A percentile compares a stretch with the other conserved stretches of the same genome.
Evolutionary conservation across 2,888 invertebrate genomes (phyloP).

Genomic region (Gisinianus flammeolus): DNA sequence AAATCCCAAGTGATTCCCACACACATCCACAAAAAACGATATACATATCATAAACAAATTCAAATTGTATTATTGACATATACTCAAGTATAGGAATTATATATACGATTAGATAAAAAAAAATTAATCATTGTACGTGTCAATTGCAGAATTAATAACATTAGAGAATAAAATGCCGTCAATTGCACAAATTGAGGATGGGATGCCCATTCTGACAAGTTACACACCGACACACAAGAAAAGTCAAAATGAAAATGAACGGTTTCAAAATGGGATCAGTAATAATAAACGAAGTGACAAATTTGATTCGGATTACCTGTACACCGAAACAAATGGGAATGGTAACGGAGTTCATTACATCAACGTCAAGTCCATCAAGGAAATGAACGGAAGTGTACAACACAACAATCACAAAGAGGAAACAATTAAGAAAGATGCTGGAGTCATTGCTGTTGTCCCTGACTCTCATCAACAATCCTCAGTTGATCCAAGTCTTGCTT

Average conservation of each 20-base stretch:
- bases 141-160: neutral
- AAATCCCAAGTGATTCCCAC: no score
- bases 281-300: slow-evolving; percentile 47
- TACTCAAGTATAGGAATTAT: no score
- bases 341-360: neutral
- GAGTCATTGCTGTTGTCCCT: slow-evolving; percentile 12
- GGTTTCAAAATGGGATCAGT: slow-evolving; percentile 54
- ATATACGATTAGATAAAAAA: no score
- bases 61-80: no score
- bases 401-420: neutral
- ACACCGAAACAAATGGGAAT: slow-evolving; percentile 49
- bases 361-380: no score
- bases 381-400: neutral
- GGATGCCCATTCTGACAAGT: slow-evolving; percentile 55
- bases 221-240: slow-evolving; percentile 49
- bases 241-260: slow-evolving; percentile 50
- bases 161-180: slow-evolving; percentile 54
- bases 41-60: no score
- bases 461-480: neutral
- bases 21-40: no score
- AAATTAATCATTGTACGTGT: no score
- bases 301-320: slow-evolving; percentile 24
- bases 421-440: neutral
- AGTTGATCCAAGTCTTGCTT: slow-evolving; percentile 52
- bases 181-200: slow-evolving; percentile 55